Evolutionary conservation across 2,113 vertebrate species (phyloP).

Genomic region (Alexandromys fortis): DNA sequence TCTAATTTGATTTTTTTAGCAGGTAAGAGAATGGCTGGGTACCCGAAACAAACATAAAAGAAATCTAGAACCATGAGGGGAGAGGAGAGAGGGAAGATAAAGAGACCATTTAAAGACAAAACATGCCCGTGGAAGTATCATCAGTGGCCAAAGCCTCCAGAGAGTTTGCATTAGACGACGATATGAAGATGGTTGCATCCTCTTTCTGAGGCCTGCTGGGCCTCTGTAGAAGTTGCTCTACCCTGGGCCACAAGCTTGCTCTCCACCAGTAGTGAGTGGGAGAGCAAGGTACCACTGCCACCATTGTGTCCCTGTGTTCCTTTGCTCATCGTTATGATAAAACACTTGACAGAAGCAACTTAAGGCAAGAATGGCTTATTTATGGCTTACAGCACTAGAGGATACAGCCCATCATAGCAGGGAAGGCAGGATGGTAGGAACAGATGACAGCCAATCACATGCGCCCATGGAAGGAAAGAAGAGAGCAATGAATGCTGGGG

Average conservation of each 20-base stretch:
- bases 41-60: not conserved
- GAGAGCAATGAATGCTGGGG: not conserved
- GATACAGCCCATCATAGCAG: not conserved
- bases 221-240: not conserved
- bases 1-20: slow-evolving; percentile 23
- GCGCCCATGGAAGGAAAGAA: not conserved
- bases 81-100: not conserved
- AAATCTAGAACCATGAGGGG: not conserved
- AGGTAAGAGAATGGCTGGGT: not conserved
- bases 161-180: not conserved
- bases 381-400: not conserved
- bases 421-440: too few species aligned
- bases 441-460: not conserved
- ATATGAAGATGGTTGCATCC: not conserved
- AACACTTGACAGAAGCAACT: not conserved
- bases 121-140: not conserved
- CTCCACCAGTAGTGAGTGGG: too few species aligned
- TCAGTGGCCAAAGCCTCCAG: not conserved
- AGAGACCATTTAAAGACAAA: not conserved
- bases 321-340: not conserved
- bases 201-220: not conserved
- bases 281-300: not conserved
- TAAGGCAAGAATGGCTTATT: not conserved
- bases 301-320: not conserved
- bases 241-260: not conserved